Conservation (phyloP, 2,888 invertebrate genomes). For the Pedicia rivosa region DNA sequence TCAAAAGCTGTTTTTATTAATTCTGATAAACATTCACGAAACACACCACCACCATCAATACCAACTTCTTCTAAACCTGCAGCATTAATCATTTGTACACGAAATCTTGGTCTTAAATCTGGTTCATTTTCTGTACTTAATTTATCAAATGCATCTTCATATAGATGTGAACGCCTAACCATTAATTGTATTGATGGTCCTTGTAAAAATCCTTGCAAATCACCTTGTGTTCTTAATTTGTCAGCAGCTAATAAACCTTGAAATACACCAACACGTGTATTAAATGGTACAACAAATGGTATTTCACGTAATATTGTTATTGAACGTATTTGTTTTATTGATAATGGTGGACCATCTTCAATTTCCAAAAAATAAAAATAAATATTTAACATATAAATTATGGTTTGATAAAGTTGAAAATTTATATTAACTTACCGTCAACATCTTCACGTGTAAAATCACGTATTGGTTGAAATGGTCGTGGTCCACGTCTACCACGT, state of each 20-base stretch:
- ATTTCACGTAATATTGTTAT: constrained; percentile 79
- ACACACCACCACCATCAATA: constrained; percentile 94
- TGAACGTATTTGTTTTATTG: constrained; percentile 74
- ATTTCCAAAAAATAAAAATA: constrained; percentile 23
- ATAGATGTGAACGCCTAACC: constrained; percentile 80
- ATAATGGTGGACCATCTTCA: constrained; percentile 72
- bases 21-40: constrained; percentile 89
- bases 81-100: constrained; percentile 80
- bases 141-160: constrained; percentile 95
- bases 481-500: constrained; percentile 31
- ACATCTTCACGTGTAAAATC: constrained; percentile 39
- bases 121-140: constrained; percentile 80
- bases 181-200: constrained; percentile 61
- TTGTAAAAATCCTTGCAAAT: constrained; percentile 53
- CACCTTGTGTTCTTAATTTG: constrained; percentile 46
- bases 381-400: constrained; percentile 1
- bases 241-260: constrained; percentile 46
- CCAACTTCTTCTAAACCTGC: constrained; percentile 91
- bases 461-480: constrained; percentile 38
- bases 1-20: constrained; percentile 90
- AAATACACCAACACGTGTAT: constrained; percentile 72
- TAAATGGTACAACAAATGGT: constrained; percentile 88
- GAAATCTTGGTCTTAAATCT: constrained; percentile 67
- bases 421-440: too few species aligned
- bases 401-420: constrained; percentile 15